phyloP scores from a whole-genome alignment of 2,797 vertebrate genomes.

The Pempheris klunzingeri region DNA sequence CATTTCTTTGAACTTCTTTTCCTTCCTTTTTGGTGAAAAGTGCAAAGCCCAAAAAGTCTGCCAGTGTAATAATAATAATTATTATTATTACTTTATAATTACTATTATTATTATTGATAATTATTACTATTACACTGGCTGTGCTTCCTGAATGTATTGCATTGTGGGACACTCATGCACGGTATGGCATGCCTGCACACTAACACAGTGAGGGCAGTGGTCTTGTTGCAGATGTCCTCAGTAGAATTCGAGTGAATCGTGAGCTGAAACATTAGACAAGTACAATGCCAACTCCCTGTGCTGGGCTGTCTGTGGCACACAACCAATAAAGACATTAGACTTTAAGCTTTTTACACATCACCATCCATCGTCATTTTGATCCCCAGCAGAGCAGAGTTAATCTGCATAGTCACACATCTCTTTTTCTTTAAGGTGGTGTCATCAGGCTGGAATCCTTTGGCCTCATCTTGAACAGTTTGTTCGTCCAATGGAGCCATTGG shows the following conservation, averaged over 20 bases:
- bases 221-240: conserved; percentile 42
- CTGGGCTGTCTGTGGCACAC: background rate
- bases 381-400: conserved; percentile 11
- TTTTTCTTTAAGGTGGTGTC: conserved; percentile 12
- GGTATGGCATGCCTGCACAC: background rate
- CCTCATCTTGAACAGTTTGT: background rate
- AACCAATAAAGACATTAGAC: conserved; percentile 8
- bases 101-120: no score
- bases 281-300: conserved; percentile 13
- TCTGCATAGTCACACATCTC: background rate
- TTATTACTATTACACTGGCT: no score
- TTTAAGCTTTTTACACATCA: conserved; percentile 8
- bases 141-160: conserved; percentile 1
- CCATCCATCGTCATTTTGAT: conserved; percentile 7
- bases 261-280: conserved; percentile 34
- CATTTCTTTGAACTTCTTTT: no score
- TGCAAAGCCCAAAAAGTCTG: no score
- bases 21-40: no score
- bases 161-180: conserved; percentile 3
- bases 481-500: background rate
- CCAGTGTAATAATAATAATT: no score
- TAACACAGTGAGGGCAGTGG: conserved; percentile 52
- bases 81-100: no score
- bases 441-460: background rate
- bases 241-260: conserved; percentile 54